phyloP scores from a whole-genome alignment of 2,888 invertebrate species.

The Trissonchulus latispiculum region DNA sequence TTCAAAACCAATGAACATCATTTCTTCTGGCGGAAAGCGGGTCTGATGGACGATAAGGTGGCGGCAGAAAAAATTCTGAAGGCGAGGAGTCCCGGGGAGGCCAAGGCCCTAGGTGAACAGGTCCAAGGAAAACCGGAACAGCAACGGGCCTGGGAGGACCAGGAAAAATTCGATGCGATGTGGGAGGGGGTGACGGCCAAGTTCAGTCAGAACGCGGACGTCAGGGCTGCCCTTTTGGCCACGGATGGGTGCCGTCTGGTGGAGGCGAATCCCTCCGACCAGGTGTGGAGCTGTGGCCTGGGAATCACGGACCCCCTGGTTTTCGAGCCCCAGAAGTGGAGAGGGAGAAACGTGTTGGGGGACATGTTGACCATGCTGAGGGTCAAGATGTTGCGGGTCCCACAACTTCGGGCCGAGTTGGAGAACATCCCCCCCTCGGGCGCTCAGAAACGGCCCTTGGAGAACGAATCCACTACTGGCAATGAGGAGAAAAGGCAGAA shows the following conservation, averaged over 20 bases:
- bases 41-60: neutral
- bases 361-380: neutral
- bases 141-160: neutral
- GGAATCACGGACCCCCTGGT: neutral
- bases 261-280: neutral
- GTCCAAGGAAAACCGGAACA: neutral
- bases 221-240: neutral
- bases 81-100: neutral
- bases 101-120: neutral
- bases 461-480: too few relatives aligned
- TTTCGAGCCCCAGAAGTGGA: neutral
- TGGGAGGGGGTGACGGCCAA: neutral
- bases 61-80: neutral
- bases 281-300: neutral
- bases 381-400: too few relatives aligned
- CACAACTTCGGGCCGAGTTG: neutral
- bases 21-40: neutral
- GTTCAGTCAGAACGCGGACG: neutral
- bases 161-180: neutral
- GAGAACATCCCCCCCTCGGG: too few relatives aligned
- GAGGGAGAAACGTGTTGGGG: neutral
- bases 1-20: neutral
- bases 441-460: too few relatives aligned
- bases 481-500: too few relatives aligned
- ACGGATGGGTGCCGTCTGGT: neutral